Evolutionary conservation across 2,888 invertebrate genomes (phyloP).

Genomic region (Drosophila leonis): DNA sequence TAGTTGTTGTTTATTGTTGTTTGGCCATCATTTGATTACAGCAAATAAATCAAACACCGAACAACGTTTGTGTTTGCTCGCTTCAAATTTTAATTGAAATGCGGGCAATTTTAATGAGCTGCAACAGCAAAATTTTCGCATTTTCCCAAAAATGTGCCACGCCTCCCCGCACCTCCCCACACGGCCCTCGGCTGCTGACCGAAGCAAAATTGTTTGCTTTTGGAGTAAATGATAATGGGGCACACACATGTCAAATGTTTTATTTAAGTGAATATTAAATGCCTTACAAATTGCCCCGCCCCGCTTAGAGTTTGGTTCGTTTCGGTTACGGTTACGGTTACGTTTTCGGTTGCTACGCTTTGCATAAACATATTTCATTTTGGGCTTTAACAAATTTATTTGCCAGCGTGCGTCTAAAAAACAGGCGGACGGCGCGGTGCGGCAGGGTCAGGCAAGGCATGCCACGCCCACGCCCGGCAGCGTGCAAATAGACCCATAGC

Average conservation of each 20-base stretch:
- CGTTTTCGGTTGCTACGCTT: constrained; percentile 40
- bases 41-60: constrained; percentile 49
- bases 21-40: constrained; percentile 40
- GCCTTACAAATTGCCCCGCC: constrained; percentile 52
- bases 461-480: constrained; percentile 31
- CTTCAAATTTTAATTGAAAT: constrained; percentile 44
- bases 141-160: neutral
- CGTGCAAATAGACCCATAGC: constrained; percentile 65
- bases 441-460: neutral
- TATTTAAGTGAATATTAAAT: constrained; percentile 79
- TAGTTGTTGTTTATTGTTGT: constrained; percentile 16
- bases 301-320: neutral
- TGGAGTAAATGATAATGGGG: constrained; percentile 49
- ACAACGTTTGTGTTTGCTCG: constrained; percentile 23
- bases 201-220: constrained; percentile 34
- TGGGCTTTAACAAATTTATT: constrained; percentile 70
- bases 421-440: neutral
- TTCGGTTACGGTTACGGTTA: neutral
- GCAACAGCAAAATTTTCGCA: constrained; percentile 29
- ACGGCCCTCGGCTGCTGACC: constrained; percentile 26
- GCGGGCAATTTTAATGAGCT: constrained; percentile 57
- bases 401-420: constrained; percentile 55
- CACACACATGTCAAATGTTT: constrained; percentile 66
- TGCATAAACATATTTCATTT: constrained; percentile 72
- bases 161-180: rapidly evolving